Evolutionary conservation across 2,113 vertebrate genomes (phyloP).

Genomic region (Apteryx mantelli): DNA sequence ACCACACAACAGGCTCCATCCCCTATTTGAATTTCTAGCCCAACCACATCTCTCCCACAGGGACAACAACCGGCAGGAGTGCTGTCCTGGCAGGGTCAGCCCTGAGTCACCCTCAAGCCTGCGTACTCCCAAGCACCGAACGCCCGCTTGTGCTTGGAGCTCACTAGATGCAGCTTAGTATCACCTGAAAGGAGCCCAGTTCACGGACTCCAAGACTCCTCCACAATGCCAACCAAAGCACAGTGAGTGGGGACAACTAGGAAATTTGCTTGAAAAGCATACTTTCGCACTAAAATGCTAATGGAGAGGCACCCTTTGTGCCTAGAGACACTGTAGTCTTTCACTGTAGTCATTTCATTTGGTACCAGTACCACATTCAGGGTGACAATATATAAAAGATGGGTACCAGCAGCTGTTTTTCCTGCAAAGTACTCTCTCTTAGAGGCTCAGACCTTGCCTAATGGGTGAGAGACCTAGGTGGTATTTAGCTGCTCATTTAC

Average conservation of each 20-base stretch:
- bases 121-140: neutral
- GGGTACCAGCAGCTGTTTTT: neutral
- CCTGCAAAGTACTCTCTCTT: neutral
- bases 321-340: neutral
- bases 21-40: neutral
- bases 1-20: neutral
- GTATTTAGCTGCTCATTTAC: neutral
- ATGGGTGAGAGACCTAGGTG: neutral
- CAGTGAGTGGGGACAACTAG: neutral
- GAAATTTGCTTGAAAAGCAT: neutral
- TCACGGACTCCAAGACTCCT: neutral
- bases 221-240: neutral
- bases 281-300: neutral
- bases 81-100: neutral
- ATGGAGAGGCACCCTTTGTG: neutral
- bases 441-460: neutral
- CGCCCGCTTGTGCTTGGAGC: neutral
- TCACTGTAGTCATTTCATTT: neutral
- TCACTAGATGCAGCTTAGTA: neutral
- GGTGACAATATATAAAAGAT: neutral
- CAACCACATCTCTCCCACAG: neutral
- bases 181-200: neutral
- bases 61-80: neutral
- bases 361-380: neutral
- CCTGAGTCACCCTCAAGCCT: neutral